Conservation (phyloP, 2,888 invertebrate genomes). For the Byasa hedistus region DNA sequence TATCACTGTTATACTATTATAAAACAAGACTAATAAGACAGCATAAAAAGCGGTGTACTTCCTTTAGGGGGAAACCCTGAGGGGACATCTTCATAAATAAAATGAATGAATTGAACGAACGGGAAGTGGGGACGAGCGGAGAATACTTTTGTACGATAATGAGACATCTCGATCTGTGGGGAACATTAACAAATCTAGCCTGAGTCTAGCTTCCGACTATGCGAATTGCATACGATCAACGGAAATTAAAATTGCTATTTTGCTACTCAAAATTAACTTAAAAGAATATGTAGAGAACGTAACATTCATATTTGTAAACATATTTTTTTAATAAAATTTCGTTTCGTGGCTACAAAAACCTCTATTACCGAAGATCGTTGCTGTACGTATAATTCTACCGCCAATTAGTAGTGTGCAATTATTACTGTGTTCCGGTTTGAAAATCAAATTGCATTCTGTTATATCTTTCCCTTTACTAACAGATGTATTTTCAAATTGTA, state of each 20-base stretch:
- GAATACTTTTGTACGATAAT: slow-evolving; percentile 43
- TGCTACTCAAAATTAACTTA: no score
- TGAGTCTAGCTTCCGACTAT: neutral
- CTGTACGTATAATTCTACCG: no score
- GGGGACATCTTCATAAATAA: slow-evolving; percentile 26
- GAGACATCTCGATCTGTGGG: slow-evolving; percentile 46
- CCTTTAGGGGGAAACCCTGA: slow-evolving; percentile 12
- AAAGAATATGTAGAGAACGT: no score
- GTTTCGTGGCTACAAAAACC: no score
- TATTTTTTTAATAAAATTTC: no score
- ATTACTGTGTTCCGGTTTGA: no score
- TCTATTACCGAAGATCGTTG: no score
- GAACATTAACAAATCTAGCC: slow-evolving; percentile 28
- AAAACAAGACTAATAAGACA: slow-evolving; percentile 16
- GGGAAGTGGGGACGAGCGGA: slow-evolving; percentile 16
- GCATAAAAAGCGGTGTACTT: slow-evolving; percentile 17
- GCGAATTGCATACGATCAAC: neutral
- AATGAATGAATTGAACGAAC: slow-evolving; percentile 21
- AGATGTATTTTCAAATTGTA: no score
- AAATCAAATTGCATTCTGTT: no score
- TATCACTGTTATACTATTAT: slow-evolving; percentile 4
- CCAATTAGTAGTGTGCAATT: no score
- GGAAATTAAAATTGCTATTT: neutral
- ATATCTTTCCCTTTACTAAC: no score
- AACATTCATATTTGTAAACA: no score